Evolutionary conservation across 2,888 invertebrate genomes (phyloP).

Genomic region (Ethmia dodecea): DNA sequence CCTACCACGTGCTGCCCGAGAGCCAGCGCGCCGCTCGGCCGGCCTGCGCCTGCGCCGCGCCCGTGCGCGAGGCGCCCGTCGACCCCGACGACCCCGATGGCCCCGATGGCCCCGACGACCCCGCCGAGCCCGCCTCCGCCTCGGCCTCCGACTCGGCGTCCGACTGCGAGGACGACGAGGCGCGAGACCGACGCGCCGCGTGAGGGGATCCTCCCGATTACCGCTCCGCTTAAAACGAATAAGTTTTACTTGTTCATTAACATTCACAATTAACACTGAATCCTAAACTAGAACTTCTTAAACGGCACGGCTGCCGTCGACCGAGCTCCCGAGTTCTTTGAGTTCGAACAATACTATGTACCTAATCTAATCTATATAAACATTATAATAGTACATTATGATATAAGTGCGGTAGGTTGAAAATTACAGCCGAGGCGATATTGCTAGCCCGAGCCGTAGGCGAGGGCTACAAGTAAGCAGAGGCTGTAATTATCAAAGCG

Average conservation of each 20-base stretch:
- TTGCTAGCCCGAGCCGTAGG: too few relatives aligned
- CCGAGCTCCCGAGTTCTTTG: background rate
- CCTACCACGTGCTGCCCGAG: constrained; percentile 40
- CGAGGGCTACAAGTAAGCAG: too few relatives aligned
- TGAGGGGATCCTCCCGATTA: background rate
- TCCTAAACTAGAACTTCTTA: background rate
- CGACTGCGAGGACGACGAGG: constrained; percentile 1
- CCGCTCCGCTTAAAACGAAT: background rate
- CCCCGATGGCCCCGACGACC: background rate
- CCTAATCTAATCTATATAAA: too few relatives aligned
- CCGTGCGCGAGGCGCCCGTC: constrained; percentile 80
- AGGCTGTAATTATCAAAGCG: too few relatives aligned
- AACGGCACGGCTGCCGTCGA: background rate
- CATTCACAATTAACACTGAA: background rate
- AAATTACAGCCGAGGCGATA: too few relatives aligned
- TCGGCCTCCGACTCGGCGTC: background rate
- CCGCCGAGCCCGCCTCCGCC: too few relatives aligned
- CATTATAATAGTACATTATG: too few relatives aligned
- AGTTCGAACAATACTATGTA: too few relatives aligned
- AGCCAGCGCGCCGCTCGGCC: constrained; percentile 24
- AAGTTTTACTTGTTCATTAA: background rate
- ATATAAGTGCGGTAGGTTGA: too few relatives aligned
- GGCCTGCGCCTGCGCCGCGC: constrained; percentile 40
- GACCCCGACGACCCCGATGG: background rate
- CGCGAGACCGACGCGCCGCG: constrained; percentile 31